phyloP scores from a whole-genome alignment of 2,797 vertebrate species.

The Arctocebus calabarensis region DNA sequence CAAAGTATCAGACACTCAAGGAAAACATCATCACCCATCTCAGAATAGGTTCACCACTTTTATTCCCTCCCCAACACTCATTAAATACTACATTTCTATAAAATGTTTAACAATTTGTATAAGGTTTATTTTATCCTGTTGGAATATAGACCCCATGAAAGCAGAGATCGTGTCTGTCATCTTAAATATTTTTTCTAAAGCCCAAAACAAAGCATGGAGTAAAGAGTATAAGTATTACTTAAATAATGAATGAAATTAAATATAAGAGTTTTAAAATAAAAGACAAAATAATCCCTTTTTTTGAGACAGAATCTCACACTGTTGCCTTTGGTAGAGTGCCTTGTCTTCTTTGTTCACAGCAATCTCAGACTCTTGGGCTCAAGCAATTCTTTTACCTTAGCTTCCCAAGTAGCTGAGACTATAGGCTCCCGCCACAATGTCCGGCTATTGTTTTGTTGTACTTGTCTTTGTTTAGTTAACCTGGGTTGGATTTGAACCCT shows the following conservation, averaged over 20 bases:
- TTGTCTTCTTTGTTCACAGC: too few relatives aligned
- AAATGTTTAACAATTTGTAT: not conserved
- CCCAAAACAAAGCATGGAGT: not conserved
- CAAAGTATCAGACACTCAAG: not conserved
- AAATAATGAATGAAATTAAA: not conserved
- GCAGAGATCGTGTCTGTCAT: not conserved
- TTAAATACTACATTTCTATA: not conserved
- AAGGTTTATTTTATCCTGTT: not conserved
- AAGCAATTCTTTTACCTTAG: too few relatives aligned
- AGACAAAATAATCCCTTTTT: not conserved
- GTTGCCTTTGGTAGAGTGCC: too few relatives aligned
- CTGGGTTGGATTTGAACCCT: too few relatives aligned
- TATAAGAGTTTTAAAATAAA: not conserved
- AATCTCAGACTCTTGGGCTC: too few relatives aligned
- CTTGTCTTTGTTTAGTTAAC: too few relatives aligned
- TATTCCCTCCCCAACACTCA: not conserved
- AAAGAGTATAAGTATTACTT: not conserved
- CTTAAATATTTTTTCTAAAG: not conserved
- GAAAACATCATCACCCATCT: not conserved
- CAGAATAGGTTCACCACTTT: not conserved
- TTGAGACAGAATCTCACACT: too few relatives aligned
- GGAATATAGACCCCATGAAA: not conserved
- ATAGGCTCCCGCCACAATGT: too few relatives aligned
- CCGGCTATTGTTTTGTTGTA: too few relatives aligned
- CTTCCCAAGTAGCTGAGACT: too few relatives aligned